A percentile compares a stretch with the other conserved stretches of the same genome.
Conservation (phyloP, 2,113 vertebrate species). For the Pan paniscus region DNA sequence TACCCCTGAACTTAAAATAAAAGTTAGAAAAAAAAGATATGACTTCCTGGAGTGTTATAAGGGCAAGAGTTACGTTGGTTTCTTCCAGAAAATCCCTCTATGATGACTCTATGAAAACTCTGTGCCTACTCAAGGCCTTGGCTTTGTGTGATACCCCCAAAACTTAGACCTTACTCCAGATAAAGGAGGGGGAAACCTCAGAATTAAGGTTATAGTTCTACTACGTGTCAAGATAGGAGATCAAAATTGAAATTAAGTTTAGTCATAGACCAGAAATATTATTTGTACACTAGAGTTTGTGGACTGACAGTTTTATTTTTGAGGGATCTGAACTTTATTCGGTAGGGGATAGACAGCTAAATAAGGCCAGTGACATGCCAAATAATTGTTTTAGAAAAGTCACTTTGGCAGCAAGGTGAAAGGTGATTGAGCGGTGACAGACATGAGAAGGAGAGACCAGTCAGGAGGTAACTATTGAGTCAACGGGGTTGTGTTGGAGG, state of each 20-base stretch:
- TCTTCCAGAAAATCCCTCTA: background rate
- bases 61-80: background rate
- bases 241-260: background rate
- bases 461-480: background rate
- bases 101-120: background rate
- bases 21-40: background rate
- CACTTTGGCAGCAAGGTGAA: background rate
- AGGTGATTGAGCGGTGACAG: background rate
- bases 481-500: background rate
- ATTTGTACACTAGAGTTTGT: background rate
- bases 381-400: conserved; percentile 7
- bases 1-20: too few species aligned
- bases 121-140: background rate
- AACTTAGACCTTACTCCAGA: background rate
- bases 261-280: background rate
- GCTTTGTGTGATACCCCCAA: background rate
- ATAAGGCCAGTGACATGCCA: background rate
- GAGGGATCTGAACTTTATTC: background rate
- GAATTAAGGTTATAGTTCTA: background rate
- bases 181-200: background rate
- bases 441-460: background rate
- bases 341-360: background rate
- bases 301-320: background rate
- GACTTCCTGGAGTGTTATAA: background rate
- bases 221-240: background rate